Evolutionary conservation across 1,140 invertebrate genomes (phyloP), one percentile per base, ranked within the genome.

Genomic region (Aphidius ervi): DNA sequence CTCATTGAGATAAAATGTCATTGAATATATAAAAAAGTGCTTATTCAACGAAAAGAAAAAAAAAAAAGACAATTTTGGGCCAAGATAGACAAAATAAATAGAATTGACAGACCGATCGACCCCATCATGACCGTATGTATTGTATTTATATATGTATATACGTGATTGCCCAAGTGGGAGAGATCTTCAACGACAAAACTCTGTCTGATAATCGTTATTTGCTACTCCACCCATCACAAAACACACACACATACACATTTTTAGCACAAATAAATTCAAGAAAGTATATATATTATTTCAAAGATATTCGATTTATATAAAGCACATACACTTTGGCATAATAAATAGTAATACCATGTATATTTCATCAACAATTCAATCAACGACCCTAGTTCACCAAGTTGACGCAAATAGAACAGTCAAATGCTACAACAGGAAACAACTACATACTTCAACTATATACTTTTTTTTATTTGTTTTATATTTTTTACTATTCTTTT

Each of bases 31-130:
- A 16, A 16, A 16, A 16, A 16, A 16, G 16, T 59, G 58, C 58
- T 59, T 59, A 59, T 41, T 59, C 58, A 59, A 49, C 16, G 58
- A 31, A 7, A 31, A 49, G 50, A 49, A 59, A 59, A 52, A 49
- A 46, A 23, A 16, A n/a, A 23, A 43, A 45, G n/a, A 56, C 41
- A 43, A 7, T 23, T 5, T 8, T n/a, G 20, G 20, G 41, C 42
- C 54, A 45, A 45, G 49, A 52, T 43, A 10, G 16, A 53, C 5
- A 23, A 49, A 59, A 59, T 53, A 52, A 52, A 53, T 59, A 41
- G 57, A 59, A 16, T 55, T 39, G 53, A 39, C 23, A 40, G 23
- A 23, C 46, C 46, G 20, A 58, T 37, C 20, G 49, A 6, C 46
- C 31, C 46, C 31, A 49, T 52, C 49, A 58, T 23, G 56, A 46